Evolutionary conservation across 2,113 vertebrate species (phyloP).

Genomic region (Corvus cornix): DNA sequence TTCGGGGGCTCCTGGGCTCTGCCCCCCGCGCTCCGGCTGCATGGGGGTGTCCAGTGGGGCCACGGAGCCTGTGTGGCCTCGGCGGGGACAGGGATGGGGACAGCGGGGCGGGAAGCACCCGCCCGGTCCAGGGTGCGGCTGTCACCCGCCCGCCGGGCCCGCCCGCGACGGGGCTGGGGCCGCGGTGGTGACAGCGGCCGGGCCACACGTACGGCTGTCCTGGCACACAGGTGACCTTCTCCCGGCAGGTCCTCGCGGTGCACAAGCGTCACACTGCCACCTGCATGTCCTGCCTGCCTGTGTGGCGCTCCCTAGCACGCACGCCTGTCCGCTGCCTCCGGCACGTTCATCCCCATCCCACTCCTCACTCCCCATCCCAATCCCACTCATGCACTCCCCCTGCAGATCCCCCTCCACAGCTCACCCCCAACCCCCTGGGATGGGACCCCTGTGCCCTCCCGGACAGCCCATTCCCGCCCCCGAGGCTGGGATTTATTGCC

Average conservation of each 20-base stretch:
- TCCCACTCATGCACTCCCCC: rapidly evolving
- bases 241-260: neutral
- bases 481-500: neutral
- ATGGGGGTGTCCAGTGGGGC: neutral
- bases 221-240: neutral
- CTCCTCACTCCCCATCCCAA: too few species aligned
- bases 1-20: neutral
- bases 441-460: neutral
- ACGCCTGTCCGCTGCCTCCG: rapidly evolving
- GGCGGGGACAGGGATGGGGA: neutral
- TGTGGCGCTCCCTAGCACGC: neutral
- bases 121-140: neutral
- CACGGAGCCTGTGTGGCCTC: neutral
- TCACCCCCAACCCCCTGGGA: too few species aligned
- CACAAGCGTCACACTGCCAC: neutral
- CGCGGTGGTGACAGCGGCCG: neutral
- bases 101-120: neutral
- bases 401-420: neutral
- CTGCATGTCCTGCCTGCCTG: neutral
- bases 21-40: neutral
- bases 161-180: neutral
- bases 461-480: rapidly evolving
- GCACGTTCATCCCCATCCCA: rapidly evolving
- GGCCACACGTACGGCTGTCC: neutral
- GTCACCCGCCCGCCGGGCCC: neutral